Evolutionary conservation across 2,797 vertebrate species (phyloP), one percentile per base, ranked within the genome.

Genomic region (Silurus lanzhouensis): DNA sequence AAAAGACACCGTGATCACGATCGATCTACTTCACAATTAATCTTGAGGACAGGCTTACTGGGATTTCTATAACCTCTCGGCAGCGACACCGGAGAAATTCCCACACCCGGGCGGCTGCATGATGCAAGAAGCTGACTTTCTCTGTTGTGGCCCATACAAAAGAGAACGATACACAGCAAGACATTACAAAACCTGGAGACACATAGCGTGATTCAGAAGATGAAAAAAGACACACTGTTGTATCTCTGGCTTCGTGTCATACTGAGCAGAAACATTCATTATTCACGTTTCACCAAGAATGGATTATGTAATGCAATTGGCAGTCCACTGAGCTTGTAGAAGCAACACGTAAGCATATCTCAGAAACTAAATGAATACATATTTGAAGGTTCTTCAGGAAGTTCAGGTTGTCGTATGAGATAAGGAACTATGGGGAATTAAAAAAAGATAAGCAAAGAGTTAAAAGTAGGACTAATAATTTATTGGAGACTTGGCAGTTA

Each of bases 301-400:
- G 87, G 92, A 92, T 93, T 91, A 92, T 92, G 90, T 89, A 91
- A 91, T 80, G 84, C 90, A 89, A 92, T 91, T 88, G 87, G 90
- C 90, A 72, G 83, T 82, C 88, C 70, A 44, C 19, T 2, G 13
- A 48, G 52, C 20, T 13, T 12, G 44, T 14, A 25, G 75, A 77
- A 58, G 55, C 25, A 58, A 22, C 75, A 38, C 17, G 20, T 1
- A 20, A 27, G 52, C 52, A 55, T 22, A 46, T 25, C 72, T 17
- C 52, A 27, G 15, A 75, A 55, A 78, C 44, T 27, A 76, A 75
- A 75, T 0, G 15, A 58, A 58, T 57, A 8, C 4, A 46, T 61
- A n/a, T 46, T 79, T 44, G 1, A 0, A 22, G 9, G 61, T 9
- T 66, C 31, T 79, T 63, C 6, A 2, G 12, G 22, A 14, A n/a